These are phyloP conservation scores for Macquaria australasica DNA, from an alignment of 2,113 vertebrate species.

Conservation along the genomic window DNA sequence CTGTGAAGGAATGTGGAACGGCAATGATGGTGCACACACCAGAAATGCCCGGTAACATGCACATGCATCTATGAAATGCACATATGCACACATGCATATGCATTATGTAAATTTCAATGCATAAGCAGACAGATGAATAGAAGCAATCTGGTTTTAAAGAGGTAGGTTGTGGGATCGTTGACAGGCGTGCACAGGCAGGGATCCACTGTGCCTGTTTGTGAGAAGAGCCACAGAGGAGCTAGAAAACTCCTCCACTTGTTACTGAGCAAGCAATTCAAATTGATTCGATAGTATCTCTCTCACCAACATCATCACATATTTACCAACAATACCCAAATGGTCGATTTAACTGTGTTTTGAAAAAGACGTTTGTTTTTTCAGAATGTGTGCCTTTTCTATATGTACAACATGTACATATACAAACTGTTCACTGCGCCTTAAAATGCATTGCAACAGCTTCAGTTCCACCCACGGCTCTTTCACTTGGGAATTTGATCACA, in stretches of 20 bases:
- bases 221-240: constrained; percentile 13
- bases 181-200: background rate
- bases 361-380: constrained; percentile 26
- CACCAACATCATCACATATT: constrained; percentile 37
- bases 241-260: background rate
- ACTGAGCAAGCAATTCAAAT: constrained; percentile 23
- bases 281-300: constrained; percentile 35
- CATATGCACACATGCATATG: background rate
- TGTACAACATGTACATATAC: background rate
- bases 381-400: background rate
- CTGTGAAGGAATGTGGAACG: constrained; percentile 8
- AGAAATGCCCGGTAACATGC: background rate
- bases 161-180: background rate
- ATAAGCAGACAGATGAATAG: constrained; percentile 22
- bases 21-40: background rate
- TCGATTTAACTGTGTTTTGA: constrained; percentile 3
- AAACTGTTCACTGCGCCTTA: background rate
- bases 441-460: constrained; percentile 15
- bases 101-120: constrained; percentile 39
- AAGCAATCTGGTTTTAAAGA: constrained; percentile 24
- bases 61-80: background rate
- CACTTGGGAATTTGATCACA: constrained; percentile 41
- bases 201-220: background rate
- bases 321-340: constrained; percentile 21
- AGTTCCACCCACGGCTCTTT: background rate